phyloP scores from a whole-genome alignment of 2,113 vertebrate genomes.

The Desmodus rotundus region DNA sequence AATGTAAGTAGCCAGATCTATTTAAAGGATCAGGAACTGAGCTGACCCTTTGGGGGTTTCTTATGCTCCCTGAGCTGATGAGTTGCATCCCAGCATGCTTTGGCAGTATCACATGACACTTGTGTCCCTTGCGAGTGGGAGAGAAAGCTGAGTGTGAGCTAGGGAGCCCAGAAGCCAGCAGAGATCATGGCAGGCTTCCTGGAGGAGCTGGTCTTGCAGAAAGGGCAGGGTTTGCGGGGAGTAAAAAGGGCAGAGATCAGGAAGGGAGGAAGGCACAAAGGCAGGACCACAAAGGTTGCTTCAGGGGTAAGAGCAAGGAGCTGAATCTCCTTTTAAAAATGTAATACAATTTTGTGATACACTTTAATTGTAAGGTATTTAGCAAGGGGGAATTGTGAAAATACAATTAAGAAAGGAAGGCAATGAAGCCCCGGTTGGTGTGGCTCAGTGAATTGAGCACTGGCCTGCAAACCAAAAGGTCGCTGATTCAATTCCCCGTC shows the following conservation, averaged over 20 bases:
- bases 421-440: not conserved
- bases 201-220: not conserved
- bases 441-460: too few relatives aligned
- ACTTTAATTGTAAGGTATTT: not conserved
- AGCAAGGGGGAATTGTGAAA: not conserved
- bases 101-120: not conserved
- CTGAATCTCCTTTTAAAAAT: not conserved
- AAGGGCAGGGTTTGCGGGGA: not conserved
- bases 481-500: too few relatives aligned
- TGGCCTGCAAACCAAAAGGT: too few relatives aligned
- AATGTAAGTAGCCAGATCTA: not conserved
- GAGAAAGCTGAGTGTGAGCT: not conserved
- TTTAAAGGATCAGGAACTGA: conserved; percentile 49
- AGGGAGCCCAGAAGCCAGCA: not conserved
- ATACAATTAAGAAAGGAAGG: conserved; percentile 4
- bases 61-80: not conserved
- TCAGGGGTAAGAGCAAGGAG: not conserved
- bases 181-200: not conserved
- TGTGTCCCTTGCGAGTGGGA: not conserved
- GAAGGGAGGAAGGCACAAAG: not conserved
- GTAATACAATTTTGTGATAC: not conserved
- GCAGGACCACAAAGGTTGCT: not conserved
- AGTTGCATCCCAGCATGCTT: not conserved
- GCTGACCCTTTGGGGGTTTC: not conserved
- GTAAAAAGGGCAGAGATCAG: not conserved